phyloP scores from a whole-genome alignment of 2,888 invertebrate species.

The Drosophila yooni region DNA sequence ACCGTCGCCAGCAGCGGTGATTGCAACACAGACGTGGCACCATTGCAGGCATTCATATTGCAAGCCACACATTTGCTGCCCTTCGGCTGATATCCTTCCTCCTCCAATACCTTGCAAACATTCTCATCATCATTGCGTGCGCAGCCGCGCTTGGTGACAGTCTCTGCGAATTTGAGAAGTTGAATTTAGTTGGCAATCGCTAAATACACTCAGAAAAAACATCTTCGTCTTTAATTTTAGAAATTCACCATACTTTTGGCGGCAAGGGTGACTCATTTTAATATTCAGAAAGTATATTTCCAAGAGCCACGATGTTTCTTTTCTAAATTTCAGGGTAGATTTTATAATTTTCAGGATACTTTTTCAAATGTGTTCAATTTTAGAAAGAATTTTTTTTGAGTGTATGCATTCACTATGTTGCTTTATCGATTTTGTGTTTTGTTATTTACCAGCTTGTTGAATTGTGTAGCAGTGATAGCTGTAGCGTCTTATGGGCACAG shows the following conservation, averaged over 20 bases:
- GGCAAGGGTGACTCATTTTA: not conserved
- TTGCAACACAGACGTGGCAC: constrained; percentile 70
- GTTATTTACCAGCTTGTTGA: constrained; percentile 32
- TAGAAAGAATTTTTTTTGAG: too few relatives aligned
- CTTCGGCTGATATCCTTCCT: constrained; percentile 40
- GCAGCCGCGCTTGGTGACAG: constrained; percentile 78
- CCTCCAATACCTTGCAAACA: constrained; percentile 64
- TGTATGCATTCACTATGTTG: not conserved
- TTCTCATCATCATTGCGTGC: constrained; percentile 45
- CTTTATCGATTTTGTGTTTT: not conserved
- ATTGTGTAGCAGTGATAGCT: constrained; percentile 81
- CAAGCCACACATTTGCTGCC: constrained; percentile 74
- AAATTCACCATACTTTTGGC: too few relatives aligned
- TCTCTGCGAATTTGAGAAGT: constrained; percentile 49
- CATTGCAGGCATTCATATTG: constrained; percentile 77
- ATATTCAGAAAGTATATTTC: too few relatives aligned
- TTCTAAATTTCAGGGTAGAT: too few relatives aligned
- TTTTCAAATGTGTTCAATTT: too few relatives aligned
- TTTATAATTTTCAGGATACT: too few relatives aligned
- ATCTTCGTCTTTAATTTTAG: too few relatives aligned
- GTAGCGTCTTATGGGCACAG: constrained; percentile 35
- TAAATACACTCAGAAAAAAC: not conserved
- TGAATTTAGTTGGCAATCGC: not conserved
- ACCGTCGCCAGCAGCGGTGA: constrained; percentile 72
- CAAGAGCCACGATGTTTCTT: too few relatives aligned